A percentile compares a stretch with the other conserved stretches of the same genome.
These are phyloP conservation scores for Thymelicus sylvestris DNA, from an alignment of 2,888 invertebrate genomes.

Conservation along the genomic window DNA sequence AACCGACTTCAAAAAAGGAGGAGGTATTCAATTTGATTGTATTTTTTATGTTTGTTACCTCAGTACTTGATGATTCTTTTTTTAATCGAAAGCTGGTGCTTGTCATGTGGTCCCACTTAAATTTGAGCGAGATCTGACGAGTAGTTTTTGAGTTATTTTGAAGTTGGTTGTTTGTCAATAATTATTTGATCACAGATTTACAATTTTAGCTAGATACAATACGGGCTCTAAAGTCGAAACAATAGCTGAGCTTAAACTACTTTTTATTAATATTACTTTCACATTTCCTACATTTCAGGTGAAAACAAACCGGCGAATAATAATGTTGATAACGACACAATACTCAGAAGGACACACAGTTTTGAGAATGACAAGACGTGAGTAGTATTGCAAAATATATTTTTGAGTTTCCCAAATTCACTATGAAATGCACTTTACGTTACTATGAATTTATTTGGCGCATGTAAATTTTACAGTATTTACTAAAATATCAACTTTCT, in stretches of 20 bases:
- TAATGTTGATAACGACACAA: constrained; percentile 67
- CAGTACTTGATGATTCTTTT: too few species aligned
- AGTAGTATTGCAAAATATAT: constrained; percentile 67
- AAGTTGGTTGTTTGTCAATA: too few species aligned
- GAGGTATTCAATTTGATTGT: too few species aligned
- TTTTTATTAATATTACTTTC: neutral
- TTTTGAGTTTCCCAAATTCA: neutral
- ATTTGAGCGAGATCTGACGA: too few species aligned
- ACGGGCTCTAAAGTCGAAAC: too few species aligned
- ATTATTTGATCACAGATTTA: too few species aligned
- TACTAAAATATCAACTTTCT: constrained; percentile 43
- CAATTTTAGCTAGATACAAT: too few species aligned
- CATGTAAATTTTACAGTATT: constrained; percentile 44
- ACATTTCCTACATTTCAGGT: constrained; percentile 61
- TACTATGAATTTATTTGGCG: constrained; percentile 40
- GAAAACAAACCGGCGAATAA: constrained; percentile 82
- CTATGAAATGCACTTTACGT: constrained; percentile 11
- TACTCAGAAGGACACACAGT: constrained; percentile 92
- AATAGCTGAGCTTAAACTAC: neutral
- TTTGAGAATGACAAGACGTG: constrained; percentile 95
- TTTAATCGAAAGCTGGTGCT: too few species aligned
- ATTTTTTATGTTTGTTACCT: too few species aligned
- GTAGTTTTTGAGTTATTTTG: too few species aligned
- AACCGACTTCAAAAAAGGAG: too few species aligned
- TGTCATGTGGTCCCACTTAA: too few species aligned